phyloP scores from a whole-genome alignment of 2,888 invertebrate species.

The Agrotis exclamationis region DNA sequence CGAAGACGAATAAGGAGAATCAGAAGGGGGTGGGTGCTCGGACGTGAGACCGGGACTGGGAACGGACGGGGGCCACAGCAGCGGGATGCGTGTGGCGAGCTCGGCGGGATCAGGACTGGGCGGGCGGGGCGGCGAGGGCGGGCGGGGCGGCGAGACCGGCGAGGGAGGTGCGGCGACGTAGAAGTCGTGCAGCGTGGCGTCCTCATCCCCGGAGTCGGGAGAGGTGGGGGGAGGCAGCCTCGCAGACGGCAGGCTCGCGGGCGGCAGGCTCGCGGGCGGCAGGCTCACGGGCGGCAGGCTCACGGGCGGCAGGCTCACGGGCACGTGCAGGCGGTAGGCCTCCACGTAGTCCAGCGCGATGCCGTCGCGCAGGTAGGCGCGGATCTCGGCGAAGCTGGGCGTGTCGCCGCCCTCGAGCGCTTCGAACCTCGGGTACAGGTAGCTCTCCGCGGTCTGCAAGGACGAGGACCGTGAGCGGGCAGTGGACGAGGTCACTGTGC shows the following conservation, averaged over 20 bases:
- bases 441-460: constrained; percentile 83
- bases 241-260: constrained; percentile 8
- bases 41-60: neutral
- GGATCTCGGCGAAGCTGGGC: constrained; percentile 84
- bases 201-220: neutral
- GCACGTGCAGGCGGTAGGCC: constrained; percentile 84
- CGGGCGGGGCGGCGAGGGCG: neutral
- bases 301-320: constrained; percentile 52
- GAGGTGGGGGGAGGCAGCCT: neutral
- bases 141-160: neutral
- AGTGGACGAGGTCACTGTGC: constrained; percentile 50
- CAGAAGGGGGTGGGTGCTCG: neutral
- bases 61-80: constrained; percentile 28
- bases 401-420: constrained; percentile 89
- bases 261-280: constrained; percentile 2
- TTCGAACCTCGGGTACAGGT: constrained; percentile 89
- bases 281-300: constrained; percentile 11
- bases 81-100: constrained; percentile 30
- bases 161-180: neutral
- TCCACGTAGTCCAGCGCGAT: constrained; percentile 84
- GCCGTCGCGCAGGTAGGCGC: constrained; percentile 83
- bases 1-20: neutral
- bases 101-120: constrained; percentile 18
- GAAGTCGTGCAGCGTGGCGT: neutral
- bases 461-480: constrained; percentile 41